Evolutionary conservation across 1,140 invertebrate species (phyloP).

Genomic region (Drosophila sp.): DNA sequence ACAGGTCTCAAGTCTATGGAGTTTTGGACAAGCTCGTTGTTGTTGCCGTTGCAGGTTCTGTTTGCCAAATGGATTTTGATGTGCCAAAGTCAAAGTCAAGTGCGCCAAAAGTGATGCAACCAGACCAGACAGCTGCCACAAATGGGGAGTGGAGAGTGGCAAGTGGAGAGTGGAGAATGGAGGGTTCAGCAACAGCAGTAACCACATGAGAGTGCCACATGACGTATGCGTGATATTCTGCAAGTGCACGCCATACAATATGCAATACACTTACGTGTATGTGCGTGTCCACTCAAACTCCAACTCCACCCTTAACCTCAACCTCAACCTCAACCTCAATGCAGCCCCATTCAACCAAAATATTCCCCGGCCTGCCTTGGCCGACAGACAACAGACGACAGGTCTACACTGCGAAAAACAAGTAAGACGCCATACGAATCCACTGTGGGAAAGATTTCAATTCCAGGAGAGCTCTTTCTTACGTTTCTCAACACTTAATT

Average conservation of each 20-base stretch:
- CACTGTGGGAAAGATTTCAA: no score
- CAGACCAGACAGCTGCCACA: conserved; percentile 33
- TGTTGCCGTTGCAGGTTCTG: conserved; percentile 12
- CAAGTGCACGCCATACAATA: conserved; percentile 31
- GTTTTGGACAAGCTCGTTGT: conserved; percentile 7
- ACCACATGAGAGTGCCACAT: conserved; percentile 12
- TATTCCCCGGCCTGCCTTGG: no score
- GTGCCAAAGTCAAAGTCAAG: conserved; percentile 58
- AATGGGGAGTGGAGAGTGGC: background rate
- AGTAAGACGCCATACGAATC: background rate
- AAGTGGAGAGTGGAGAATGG: background rate
- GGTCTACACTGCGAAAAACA: background rate
- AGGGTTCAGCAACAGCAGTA: background rate
- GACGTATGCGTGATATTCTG: conserved; percentile 33
- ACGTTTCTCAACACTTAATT: no score
- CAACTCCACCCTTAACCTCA: conserved; percentile 4
- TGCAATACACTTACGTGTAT: conserved; percentile 19
- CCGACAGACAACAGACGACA: no score
- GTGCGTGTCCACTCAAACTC: conserved; percentile 8
- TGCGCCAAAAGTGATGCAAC: conserved; percentile 42
- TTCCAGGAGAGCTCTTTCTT: no score
- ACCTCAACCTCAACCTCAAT: conserved; percentile 6
- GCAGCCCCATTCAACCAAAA: background rate
- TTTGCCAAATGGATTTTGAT: conserved; percentile 43
- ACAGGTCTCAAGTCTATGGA: conserved; percentile 3